A percentile compares a stretch with the other conserved stretches of the same genome.
phyloP scores from a whole-genome alignment of 2,113 vertebrate species.

The Romanogobio albipinnatus region DNA sequence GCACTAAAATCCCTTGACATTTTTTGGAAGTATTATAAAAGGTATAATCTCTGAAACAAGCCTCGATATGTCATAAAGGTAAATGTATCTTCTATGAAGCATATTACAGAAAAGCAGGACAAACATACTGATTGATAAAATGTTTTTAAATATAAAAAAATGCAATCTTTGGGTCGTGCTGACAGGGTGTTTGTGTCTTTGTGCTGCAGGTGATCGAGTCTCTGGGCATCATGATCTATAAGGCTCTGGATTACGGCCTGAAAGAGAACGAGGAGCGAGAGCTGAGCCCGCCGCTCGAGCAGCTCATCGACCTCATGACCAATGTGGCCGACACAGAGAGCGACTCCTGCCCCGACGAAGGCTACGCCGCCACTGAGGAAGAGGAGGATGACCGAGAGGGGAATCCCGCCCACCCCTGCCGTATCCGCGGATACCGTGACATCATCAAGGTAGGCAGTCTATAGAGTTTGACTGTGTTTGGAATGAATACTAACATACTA shows the following conservation, averaged over 20 bases:
- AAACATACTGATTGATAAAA: not conserved
- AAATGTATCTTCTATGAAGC: not conserved
- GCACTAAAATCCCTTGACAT: not conserved
- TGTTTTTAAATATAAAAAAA: not conserved
- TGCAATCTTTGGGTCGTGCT: not conserved
- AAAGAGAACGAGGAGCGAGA: slow-evolving; percentile 96
- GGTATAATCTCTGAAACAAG: not conserved
- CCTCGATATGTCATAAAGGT: not conserved
- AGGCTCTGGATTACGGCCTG: slow-evolving; percentile 95
- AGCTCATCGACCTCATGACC: slow-evolving; percentile 95
- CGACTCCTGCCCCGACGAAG: slow-evolving; percentile 85
- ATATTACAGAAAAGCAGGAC: not conserved
- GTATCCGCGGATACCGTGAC: slow-evolving; percentile 83
- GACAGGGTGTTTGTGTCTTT: not conserved
- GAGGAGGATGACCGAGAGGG: slow-evolving; percentile 81
- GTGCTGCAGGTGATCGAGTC: slow-evolving; percentile 88
- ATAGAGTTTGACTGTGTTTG: not conserved
- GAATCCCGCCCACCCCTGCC: slow-evolving; percentile 67
- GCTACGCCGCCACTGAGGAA: slow-evolving; percentile 93
- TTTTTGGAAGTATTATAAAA: not conserved
- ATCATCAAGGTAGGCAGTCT: slow-evolving; percentile 85
- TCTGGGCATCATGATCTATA: slow-evolving; percentile 97
- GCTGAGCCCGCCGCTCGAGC: slow-evolving; percentile 91
- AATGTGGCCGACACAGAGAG: slow-evolving; percentile 83
- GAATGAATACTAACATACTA: too few species aligned